Evolutionary conservation across 2,113 vertebrate genomes (phyloP).

Genomic region (Cyprinus carpio): DNA sequence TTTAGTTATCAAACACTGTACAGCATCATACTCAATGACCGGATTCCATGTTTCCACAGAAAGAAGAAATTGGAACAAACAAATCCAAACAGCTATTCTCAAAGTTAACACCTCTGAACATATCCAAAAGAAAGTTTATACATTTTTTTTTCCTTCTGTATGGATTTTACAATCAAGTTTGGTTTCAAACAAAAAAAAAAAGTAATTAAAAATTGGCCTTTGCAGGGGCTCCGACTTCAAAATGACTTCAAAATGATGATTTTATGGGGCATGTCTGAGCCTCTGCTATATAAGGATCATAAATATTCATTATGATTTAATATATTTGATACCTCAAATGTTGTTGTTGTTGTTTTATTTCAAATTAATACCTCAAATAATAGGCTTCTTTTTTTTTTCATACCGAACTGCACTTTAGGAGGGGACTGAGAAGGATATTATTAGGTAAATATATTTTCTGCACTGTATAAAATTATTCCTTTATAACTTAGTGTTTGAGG

Average conservation of each 20-base stretch:
- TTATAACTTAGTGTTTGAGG: conserved; percentile 25
- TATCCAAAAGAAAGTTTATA: conserved; percentile 77
- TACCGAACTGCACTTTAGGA: not conserved
- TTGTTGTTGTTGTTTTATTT: not conserved
- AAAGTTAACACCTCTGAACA: conserved; percentile 72
- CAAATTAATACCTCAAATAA: not conserved
- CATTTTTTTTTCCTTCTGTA: conserved; percentile 65
- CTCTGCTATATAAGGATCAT: not conserved
- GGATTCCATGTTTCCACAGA: conserved; percentile 73
- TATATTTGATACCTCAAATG: not conserved
- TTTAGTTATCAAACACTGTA: conserved; percentile 76
- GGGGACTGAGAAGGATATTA: not conserved
- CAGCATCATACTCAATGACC: conserved; percentile 74
- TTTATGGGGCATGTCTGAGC: conserved; percentile 32
- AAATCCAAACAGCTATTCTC: conserved; percentile 72
- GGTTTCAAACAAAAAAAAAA: conserved; percentile 25
- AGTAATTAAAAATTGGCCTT: not conserved
- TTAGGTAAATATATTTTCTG: conserved; percentile 29
- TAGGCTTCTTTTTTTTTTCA: not conserved
- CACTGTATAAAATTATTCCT: conserved; percentile 29
- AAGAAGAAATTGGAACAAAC: conserved; percentile 70
- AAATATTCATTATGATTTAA: not conserved
- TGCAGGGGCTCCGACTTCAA: conserved; percentile 24
- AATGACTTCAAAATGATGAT: not conserved
- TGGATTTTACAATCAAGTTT: conserved; percentile 74